phyloP scores from a whole-genome alignment of 2,797 vertebrate species.

The Lemur catta region DNA sequence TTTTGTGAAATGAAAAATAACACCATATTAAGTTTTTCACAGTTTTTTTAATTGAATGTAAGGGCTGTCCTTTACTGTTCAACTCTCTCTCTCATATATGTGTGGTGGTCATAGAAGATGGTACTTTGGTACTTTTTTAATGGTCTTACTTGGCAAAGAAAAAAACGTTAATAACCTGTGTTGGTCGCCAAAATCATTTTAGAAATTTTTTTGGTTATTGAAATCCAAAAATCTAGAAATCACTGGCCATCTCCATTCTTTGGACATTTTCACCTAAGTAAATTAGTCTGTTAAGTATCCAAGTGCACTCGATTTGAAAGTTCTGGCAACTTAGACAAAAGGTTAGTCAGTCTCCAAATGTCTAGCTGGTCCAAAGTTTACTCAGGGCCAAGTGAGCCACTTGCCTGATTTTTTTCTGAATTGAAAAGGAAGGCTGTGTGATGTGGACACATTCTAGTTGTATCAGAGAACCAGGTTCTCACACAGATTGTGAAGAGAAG shows the following conservation, averaged over 20 bases:
- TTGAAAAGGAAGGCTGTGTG: not conserved
- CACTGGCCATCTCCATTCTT: not conserved
- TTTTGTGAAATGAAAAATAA: not conserved
- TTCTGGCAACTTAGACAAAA: slow-evolving; percentile 22
- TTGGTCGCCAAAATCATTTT: slow-evolving; percentile 16
- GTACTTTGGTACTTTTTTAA: not conserved
- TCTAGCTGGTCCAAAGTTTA: not conserved
- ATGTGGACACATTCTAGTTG: not conserved
- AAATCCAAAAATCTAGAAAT: slow-evolving; percentile 19
- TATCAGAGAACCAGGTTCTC: not conserved
- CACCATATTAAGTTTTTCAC: not conserved
- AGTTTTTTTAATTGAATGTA: not conserved
- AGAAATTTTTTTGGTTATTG: not conserved
- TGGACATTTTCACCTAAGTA: not conserved
- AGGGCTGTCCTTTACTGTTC: not conserved
- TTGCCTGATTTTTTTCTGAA: not conserved
- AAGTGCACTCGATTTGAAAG: not conserved
- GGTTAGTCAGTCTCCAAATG: not conserved
- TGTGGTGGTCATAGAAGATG: not conserved
- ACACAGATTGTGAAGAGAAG: not conserved
- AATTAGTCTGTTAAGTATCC: not conserved
- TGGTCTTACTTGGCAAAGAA: not conserved
- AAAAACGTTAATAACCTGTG: not conserved
- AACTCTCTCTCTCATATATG: not conserved
- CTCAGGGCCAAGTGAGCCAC: not conserved